A percentile compares a stretch with the other conserved stretches of the same genome.
These are phyloP conservation scores for Acanthoscelides obtectus DNA, from an alignment of 2,888 invertebrate genomes.

Conservation along the genomic window DNA sequence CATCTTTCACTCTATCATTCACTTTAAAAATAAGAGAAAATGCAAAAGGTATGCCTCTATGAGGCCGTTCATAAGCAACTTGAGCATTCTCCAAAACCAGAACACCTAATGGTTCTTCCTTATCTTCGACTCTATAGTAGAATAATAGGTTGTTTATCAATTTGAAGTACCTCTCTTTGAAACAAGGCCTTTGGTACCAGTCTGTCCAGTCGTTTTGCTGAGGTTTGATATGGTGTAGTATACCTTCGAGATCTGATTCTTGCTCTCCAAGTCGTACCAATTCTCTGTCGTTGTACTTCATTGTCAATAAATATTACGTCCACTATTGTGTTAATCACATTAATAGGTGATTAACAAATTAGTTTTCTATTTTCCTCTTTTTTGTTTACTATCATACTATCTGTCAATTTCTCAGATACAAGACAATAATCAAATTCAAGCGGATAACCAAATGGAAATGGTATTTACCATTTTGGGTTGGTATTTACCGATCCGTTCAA, in stretches of 20 bases:
- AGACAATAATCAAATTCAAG: too few relatives aligned
- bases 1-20: slow-evolving; percentile 54
- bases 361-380: not conserved
- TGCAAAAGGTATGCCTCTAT: slow-evolving; percentile 62
- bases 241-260: slow-evolving; percentile 61
- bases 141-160: slow-evolving; percentile 69
- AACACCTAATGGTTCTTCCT: slow-evolving; percentile 61
- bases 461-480: too few relatives aligned
- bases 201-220: slow-evolving; percentile 52
- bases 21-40: slow-evolving; percentile 65
- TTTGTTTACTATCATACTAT: not conserved
- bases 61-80: slow-evolving; percentile 64
- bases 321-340: not conserved
- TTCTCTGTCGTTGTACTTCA: slow-evolving; percentile 71
- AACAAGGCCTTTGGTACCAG: slow-evolving; percentile 47
- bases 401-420: not conserved
- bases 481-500: too few relatives aligned
- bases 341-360: not conserved
- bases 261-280: slow-evolving; percentile 59
- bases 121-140: slow-evolving; percentile 67
- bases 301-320: slow-evolving; percentile 36
- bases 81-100: slow-evolving; percentile 70
- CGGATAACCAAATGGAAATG: too few relatives aligned
- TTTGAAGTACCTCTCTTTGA: slow-evolving; percentile 75
- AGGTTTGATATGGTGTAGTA: slow-evolving; percentile 66